Conservation (phyloP, 1,140 invertebrate genomes). For the Drosophila ironensis region DNA sequence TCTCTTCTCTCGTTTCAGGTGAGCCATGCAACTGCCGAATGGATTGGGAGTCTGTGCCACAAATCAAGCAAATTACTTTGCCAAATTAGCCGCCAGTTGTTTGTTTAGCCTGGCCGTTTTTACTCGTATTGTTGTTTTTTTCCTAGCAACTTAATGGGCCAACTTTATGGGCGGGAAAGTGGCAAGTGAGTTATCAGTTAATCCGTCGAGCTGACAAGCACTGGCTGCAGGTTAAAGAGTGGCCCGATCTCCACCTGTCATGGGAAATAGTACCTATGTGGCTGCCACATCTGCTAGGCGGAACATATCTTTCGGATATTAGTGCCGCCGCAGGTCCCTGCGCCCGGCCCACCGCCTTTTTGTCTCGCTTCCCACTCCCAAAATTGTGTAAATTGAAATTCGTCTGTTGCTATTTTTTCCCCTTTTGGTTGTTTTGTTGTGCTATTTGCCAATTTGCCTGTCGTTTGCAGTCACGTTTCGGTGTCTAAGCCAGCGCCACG, state of each 20-base stretch:
- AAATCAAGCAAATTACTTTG: background rate
- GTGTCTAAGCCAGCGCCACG: slow-evolving; percentile 38
- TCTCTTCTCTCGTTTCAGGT: background rate
- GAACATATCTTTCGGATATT: background rate
- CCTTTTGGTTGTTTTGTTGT: slow-evolving; percentile 5
- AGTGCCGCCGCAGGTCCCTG: background rate
- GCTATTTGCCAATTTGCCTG: slow-evolving; percentile 52
- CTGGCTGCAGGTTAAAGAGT: slow-evolving; percentile 52
- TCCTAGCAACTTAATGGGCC: background rate
- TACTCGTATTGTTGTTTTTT: no score
- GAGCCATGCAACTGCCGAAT: background rate
- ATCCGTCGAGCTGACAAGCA: background rate
- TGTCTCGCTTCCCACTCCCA: slow-evolving; percentile 5
- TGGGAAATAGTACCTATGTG: background rate
- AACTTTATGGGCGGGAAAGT: background rate
- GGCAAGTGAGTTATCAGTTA: background rate
- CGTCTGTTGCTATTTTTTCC: background rate
- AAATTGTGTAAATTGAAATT: slow-evolving; percentile 66
- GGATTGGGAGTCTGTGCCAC: no score
- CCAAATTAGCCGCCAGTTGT: background rate
- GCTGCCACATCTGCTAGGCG: background rate
- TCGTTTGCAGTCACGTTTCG: slow-evolving; percentile 62
- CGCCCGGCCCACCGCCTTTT: background rate
- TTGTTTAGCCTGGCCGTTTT: no score
- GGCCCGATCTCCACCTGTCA: slow-evolving; percentile 3